Evolutionary conservation across 2,888 invertebrate genomes (phyloP).

Genomic region (Leucozona laternaria): DNA sequence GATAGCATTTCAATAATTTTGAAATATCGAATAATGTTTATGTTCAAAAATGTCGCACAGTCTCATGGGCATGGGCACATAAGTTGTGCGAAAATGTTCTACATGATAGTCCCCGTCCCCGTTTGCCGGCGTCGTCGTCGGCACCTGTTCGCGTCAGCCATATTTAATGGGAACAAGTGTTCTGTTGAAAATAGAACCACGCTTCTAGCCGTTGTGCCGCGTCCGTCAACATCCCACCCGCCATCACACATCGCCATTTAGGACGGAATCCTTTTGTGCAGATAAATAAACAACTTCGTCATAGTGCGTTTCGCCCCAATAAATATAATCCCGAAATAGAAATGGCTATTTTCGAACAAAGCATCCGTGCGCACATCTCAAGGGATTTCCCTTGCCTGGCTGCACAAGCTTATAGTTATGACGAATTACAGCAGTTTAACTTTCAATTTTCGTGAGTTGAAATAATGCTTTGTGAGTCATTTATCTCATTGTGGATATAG

Average conservation of each 20-base stretch:
- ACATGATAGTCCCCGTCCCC: constrained; percentile 10
- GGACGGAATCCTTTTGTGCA: constrained; percentile 48
- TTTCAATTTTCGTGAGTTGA: constrained; percentile 11
- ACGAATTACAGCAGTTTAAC: constrained; percentile 54
- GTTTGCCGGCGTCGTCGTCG: not conserved
- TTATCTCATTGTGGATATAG: constrained; percentile 25
- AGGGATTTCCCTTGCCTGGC: constrained; percentile 23
- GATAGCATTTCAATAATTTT: constrained; percentile 19
- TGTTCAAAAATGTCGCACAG: constrained; percentile 17
- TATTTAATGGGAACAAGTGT: constrained; percentile 35
- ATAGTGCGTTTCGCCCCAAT: constrained; percentile 62
- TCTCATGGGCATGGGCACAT: constrained; percentile 48
- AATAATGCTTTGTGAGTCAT: constrained; percentile 25
- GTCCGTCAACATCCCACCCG: constrained; percentile 19
- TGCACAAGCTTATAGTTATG: constrained; percentile 8
- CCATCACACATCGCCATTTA: not conserved
- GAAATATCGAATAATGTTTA: constrained; percentile 32
- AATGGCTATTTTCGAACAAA: constrained; percentile 57
- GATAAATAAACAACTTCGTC: constrained; percentile 41
- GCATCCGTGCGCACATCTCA: constrained; percentile 55
- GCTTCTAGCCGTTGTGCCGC: not conserved
- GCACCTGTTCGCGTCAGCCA: constrained; percentile 23
- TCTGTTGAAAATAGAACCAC: constrained; percentile 55
- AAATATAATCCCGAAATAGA: constrained; percentile 52
- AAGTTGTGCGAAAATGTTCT: constrained; percentile 16